phyloP scores from a whole-genome alignment of 2,888 invertebrate species.

The Trichogramma evanescens region DNA sequence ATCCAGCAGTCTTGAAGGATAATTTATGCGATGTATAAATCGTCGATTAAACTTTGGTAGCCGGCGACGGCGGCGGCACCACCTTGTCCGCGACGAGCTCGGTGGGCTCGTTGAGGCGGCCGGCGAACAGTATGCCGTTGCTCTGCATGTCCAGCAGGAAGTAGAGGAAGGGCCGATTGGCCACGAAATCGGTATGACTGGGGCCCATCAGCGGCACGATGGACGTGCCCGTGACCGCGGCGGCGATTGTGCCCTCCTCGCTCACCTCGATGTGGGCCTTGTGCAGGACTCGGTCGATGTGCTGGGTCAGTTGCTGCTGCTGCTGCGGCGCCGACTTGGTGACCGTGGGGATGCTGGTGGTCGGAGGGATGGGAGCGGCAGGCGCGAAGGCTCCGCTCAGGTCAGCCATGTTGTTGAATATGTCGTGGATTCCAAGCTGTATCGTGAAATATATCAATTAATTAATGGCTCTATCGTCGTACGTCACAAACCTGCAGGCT shows the following conservation, averaged over 20 bases:
- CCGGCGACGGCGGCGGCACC: too few relatives aligned
- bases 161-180: conserved; percentile 61
- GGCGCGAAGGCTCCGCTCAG: conserved; percentile 53
- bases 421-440: conserved; percentile 54
- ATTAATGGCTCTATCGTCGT: conserved; percentile 2
- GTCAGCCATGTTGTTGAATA: conserved; percentile 55
- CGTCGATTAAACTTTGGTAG: too few relatives aligned
- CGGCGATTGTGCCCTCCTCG: conserved; percentile 61
- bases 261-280: conserved; percentile 60
- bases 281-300: conserved; percentile 55
- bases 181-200: conserved; percentile 49
- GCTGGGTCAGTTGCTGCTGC: conserved; percentile 26
- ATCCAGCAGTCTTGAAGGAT: too few relatives aligned
- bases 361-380: conserved; percentile 21
- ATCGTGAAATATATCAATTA: not conserved
- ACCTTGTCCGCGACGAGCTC: too few relatives aligned
- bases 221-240: conserved; percentile 55
- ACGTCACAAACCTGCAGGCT: not conserved
- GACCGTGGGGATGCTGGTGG: too few relatives aligned
- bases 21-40: too few relatives aligned
- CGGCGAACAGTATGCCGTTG: conserved; percentile 58
- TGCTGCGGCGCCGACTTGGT: too few relatives aligned
- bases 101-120: conserved; percentile 50
- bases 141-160: conserved; percentile 54
- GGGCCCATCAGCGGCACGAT: conserved; percentile 58